Percentiles rank a stretch among this genome's conserved stretches.
Conservation (phyloP, 2,888 invertebrate species). For the Hemicrepidius hirtus region DNA sequence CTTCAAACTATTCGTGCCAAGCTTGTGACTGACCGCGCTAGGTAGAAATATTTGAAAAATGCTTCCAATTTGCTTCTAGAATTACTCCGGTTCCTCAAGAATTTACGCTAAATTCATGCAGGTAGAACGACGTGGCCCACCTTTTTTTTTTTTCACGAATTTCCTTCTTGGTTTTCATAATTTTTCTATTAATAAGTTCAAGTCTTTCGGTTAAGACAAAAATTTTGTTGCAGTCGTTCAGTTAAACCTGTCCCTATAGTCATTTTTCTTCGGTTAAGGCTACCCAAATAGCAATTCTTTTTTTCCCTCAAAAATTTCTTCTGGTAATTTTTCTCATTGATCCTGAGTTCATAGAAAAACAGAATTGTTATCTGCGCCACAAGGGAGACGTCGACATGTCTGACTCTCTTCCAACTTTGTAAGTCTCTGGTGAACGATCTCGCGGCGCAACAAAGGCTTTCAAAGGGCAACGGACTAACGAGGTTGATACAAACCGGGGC, state of each 20-base stretch:
- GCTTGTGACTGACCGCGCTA: slow-evolving; percentile 13
- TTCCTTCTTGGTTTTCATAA: too few relatives aligned
- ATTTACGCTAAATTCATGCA: neutral
- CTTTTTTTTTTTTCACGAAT: too few relatives aligned
- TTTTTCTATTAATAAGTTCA: too few relatives aligned
- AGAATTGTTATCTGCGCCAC: neutral
- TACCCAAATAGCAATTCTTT: too few relatives aligned
- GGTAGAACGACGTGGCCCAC: neutral
- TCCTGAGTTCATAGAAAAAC: slow-evolving; percentile 11
- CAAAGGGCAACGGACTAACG: slow-evolving; percentile 41
- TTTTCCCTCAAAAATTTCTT: too few relatives aligned
- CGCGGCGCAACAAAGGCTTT: slow-evolving; percentile 33
- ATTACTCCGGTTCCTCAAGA: neutral
- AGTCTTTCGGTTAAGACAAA: too few relatives aligned
- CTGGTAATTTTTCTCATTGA: too few relatives aligned
- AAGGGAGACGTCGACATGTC: slow-evolving; percentile 1
- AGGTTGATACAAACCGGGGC: slow-evolving; percentile 30
- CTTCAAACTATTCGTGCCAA: slow-evolving; percentile 21
- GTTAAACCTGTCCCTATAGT: too few relatives aligned
- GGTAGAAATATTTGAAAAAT: slow-evolving; percentile 6
- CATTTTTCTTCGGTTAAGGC: too few relatives aligned
- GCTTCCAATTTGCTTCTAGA: neutral
- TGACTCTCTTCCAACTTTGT: slow-evolving; percentile 1
- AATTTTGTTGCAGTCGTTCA: too few relatives aligned
- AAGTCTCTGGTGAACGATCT: slow-evolving; percentile 35